Evolutionary conservation across 2,888 invertebrate species (phyloP), one percentile per base, ranked within the genome.

Genomic region (Drosophila anomelani): DNA sequence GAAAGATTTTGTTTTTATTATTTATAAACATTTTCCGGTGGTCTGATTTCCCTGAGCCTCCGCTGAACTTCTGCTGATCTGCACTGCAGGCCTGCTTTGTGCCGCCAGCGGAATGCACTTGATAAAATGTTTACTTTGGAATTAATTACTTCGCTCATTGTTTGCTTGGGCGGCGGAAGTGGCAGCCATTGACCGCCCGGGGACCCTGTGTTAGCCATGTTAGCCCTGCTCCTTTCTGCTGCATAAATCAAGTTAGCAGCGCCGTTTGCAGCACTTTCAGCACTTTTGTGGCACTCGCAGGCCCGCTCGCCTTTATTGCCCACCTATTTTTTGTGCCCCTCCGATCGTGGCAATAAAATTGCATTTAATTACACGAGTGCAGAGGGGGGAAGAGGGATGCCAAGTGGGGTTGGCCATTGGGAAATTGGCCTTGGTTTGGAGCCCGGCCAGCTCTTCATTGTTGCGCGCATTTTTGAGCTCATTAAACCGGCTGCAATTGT

Each of bases 231-330:
- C 47, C 51, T 54, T 56, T 60, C 53, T 60, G 75, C 62, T 62
- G 84, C 81, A 90, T 90, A 90, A 90, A 90, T 90, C 90, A 90
- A 83, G 89, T 84, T 77, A 76, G 75, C 82, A 85, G 81, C 80
- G 84, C 86, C 81, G 77, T 47, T 66, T 39, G 66, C 66, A 53
- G 67, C 81, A 78, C 80, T 72, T 82, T 87, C 88, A 87, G 85
- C 85, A 85, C 85, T 78, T 75, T 74, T 54, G 58, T 55, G 59
- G 59, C 38, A 47, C 64, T 56, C 44, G 12, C 38, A 46, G 56
- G 62, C 29, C 64, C 60, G 67, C 68, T 79, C 60, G 68, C 66
- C 36, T 43, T 58, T 66, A 58, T 64, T 13, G 46, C 56, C 82
- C 74, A 77, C 71, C 85, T 79, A 81, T 75, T 76, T 79, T 77